These are phyloP conservation scores for Rhea pennata DNA, from an alignment of 2,113 vertebrate species.

Conservation along the genomic window DNA sequence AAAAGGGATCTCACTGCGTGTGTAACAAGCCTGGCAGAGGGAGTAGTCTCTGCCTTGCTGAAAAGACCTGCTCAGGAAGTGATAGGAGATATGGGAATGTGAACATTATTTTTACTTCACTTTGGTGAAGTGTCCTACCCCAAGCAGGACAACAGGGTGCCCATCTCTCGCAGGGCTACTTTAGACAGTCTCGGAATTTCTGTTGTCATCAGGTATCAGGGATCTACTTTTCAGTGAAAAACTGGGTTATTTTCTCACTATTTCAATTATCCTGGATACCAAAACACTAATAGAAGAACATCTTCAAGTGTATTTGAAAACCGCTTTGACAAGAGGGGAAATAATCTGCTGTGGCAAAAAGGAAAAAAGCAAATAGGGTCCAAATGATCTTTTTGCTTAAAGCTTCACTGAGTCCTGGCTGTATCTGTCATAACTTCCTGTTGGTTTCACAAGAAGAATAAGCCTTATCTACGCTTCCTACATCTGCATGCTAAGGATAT, in stretches of 20 bases:
- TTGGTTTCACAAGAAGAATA: background rate
- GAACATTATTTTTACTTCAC: background rate
- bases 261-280: background rate
- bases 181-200: background rate
- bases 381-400: background rate
- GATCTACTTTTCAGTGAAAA: background rate
- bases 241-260: background rate
- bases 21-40: background rate
- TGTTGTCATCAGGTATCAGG: background rate
- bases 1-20: background rate
- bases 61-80: background rate
- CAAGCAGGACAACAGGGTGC: background rate
- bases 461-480: background rate
- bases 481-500: background rate
- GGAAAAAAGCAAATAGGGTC: background rate
- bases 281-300: background rate
- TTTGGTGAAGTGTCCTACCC: background rate
- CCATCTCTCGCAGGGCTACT: background rate
- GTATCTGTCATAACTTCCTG: background rate
- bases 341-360: background rate
- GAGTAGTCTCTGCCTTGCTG: background rate
- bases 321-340: background rate
- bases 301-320: background rate
- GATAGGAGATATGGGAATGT: fast-evolving
- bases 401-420: background rate